Base-by-base conservation (phyloP, 2,113 vertebrate species). In the Stigmatopora nigra region DNA sequence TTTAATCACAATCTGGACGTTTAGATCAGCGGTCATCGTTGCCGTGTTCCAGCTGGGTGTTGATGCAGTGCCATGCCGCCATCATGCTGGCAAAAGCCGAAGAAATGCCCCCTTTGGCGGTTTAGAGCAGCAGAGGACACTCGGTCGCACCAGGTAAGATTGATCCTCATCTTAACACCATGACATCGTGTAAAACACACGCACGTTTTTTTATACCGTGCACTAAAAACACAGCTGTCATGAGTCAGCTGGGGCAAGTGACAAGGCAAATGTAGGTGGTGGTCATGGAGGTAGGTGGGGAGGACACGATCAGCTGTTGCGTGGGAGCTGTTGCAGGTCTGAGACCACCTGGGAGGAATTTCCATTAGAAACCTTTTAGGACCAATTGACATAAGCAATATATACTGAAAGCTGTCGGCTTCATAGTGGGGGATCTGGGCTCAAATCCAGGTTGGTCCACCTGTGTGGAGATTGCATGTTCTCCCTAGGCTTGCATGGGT, bases 51-150 rank as follows among this genome's bases (percentile, higher is more conserved):
- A 60, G n/a, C 10, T 10, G 17, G 59, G 20, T 22, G 59, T 45
- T 19, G 59, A 45, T 45, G 59, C 59, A 45, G 59, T 61, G 41
- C 59, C 59, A 61, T 61, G 59, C 19, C 41, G 59, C 20, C 59
- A 20, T 15, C 59, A 16, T 45, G 38, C 36, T 61, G 38, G 38
- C 12, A 41, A 13, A 22, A 22, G 38, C 19, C 41, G 38, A 22
- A 19, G 59, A 45, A 38, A 38, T 45, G 12, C 41, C 22, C 38
- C n/a, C 59, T 45, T 59, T 35, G 35, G 57, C 35, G 57, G 35
- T 17, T 59, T 59, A 41, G 59, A 22, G 19, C 19, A 22, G 41
- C 19, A 16, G 41, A 46, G 59, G 59, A 61, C 57, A 41, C 36
- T 41, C 59, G 53, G 53, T 13, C 53, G 59, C 59, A 22, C 38